These are phyloP conservation scores for Scaptomyza hsui DNA, from an alignment of 1,140 invertebrate genomes.

Conservation along the genomic window DNA sequence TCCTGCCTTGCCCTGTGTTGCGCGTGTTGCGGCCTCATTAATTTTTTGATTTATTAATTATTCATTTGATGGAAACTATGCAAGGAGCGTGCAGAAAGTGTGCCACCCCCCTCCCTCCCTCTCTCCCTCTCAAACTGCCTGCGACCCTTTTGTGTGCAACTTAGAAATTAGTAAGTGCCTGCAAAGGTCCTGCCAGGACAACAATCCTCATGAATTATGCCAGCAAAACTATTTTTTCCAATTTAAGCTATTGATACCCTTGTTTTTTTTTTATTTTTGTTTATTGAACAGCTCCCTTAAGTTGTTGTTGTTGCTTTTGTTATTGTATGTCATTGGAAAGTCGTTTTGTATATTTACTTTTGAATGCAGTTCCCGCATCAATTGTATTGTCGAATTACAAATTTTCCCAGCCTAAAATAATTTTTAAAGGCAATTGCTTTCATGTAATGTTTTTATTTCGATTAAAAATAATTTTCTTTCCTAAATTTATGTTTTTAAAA, in stretches of 20 bases:
- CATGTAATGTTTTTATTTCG: no score
- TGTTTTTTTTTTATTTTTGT: background rate
- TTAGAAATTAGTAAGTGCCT: slow-evolving; percentile 19
- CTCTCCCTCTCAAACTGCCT: background rate
- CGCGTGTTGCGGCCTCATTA: slow-evolving; percentile 77
- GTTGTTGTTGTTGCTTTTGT: background rate
- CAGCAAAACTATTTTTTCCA: slow-evolving; percentile 13
- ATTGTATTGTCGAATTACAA: background rate
- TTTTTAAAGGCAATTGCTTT: no score
- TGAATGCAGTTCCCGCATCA: no score
- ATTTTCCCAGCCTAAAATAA: background rate
- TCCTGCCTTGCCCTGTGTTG: background rate
- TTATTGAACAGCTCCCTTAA: background rate
- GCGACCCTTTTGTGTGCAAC: no score
- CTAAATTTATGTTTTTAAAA: no score
- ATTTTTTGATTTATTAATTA: slow-evolving; percentile 81
- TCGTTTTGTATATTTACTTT: background rate
- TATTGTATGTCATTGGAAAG: background rate
- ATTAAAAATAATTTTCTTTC: no score
- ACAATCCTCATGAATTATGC: slow-evolving; percentile 21
- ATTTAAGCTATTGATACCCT: background rate
- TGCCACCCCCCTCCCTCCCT: background rate
- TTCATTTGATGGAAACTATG: slow-evolving; percentile 54
- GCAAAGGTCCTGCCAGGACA: background rate
- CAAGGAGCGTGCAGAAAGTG: slow-evolving; percentile 28